Conservation (phyloP, 1,140 invertebrate species). For the Homarus americanus region DNA sequence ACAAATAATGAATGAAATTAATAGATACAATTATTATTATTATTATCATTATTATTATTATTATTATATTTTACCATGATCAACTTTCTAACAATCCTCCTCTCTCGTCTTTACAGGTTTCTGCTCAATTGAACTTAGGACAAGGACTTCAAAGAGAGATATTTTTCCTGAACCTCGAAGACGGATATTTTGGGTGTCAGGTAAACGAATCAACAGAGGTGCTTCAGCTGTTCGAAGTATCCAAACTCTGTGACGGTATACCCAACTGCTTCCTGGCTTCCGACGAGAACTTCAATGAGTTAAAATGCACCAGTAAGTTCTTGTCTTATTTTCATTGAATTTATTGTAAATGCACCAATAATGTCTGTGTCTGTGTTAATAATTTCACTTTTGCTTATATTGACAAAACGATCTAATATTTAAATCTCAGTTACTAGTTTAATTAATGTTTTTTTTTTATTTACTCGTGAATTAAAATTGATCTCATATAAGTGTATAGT, state of each 20-base stretch:
- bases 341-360: not conserved
- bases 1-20: not conserved
- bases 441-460: too few species aligned
- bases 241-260: conserved; percentile 93
- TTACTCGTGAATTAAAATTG: too few species aligned
- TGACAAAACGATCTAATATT: too few species aligned
- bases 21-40: not conserved
- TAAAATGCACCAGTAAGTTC: conserved; percentile 94
- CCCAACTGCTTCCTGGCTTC: conserved; percentile 94
- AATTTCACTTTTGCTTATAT: too few species aligned
- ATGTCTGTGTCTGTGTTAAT: not conserved
- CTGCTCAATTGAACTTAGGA: conserved; percentile 74
- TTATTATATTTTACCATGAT: not conserved
- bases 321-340: not conserved
- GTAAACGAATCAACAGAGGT: conserved; percentile 96
- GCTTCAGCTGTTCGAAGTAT: conserved; percentile 95
- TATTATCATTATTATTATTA: too few species aligned
- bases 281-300: conserved; percentile 91
- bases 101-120: conserved; percentile 69
- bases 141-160: conserved; percentile 82
- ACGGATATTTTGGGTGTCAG: conserved; percentile 98
- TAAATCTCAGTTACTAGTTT: too few species aligned
- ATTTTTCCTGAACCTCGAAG: conserved; percentile 97
- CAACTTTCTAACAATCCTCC: too few species aligned
- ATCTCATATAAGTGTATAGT: too few species aligned